These are phyloP conservation scores for Catostylus mosaicus DNA, from an alignment of 30 jellyfish, hydroid and myxozoan species.

Conservation along the genomic window DNA sequence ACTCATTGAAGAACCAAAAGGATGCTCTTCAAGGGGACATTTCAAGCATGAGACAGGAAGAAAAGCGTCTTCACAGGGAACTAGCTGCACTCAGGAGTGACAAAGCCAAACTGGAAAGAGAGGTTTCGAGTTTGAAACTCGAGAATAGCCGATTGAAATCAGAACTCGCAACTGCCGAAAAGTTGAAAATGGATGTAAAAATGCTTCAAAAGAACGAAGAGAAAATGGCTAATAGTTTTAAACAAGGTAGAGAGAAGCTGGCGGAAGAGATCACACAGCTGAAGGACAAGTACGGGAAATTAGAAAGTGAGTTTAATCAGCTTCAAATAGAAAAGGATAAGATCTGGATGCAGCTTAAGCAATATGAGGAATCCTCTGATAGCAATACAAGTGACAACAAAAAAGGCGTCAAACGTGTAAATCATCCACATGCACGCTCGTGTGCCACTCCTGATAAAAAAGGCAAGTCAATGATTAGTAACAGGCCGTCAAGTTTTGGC, in stretches of 20 bases:
- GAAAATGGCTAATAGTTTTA: constrained; percentile 71
- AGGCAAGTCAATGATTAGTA: constrained; percentile 44
- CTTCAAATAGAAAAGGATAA: constrained; percentile 83
- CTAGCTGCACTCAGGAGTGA: constrained; percentile 82
- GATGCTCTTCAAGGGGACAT: constrained; percentile 93
- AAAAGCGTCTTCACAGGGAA: constrained; percentile 90
- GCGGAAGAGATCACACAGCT: constrained; percentile 62
- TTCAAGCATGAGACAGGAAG: constrained; percentile 85
- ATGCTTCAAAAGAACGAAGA: constrained; percentile 95
- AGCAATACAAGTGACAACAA: constrained; percentile 18
- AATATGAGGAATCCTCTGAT: constrained; percentile 66
- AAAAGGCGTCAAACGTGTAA: constrained; percentile 52
- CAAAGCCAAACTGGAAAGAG: constrained; percentile 91
- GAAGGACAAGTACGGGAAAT: constrained; percentile 75
- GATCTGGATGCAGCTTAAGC: constrained; percentile 82
- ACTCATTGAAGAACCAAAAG: constrained; percentile 91
- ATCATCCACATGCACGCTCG: constrained; percentile 70
- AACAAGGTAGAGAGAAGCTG: constrained; percentile 82
- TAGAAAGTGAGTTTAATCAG: constrained; percentile 82
- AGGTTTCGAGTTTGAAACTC: constrained; percentile 83
- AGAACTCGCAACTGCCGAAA: constrained; percentile 89
- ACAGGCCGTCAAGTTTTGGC: constrained; percentile 87
- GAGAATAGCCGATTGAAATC: constrained; percentile 90
- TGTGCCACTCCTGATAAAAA: constrained; percentile 66
- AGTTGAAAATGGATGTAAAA: constrained; percentile 77